phyloP scores from a whole-genome alignment of 1,140 invertebrate species.

The Zaprionus nigranus region DNA sequence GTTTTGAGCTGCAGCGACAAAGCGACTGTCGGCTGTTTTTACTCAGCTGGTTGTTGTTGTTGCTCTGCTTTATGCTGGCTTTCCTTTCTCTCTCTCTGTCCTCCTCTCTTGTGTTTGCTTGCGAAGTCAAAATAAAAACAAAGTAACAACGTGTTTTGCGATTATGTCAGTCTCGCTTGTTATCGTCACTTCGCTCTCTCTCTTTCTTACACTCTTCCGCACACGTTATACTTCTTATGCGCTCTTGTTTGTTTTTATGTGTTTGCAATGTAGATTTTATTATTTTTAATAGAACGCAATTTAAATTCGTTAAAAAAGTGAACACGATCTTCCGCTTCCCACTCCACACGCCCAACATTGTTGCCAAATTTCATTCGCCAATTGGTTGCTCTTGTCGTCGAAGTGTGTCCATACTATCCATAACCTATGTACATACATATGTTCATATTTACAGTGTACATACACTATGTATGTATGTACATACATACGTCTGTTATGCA shows the following conservation, averaged over 20 bases:
- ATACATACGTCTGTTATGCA: background rate
- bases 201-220: background rate
- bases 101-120: slow-evolving; percentile 29
- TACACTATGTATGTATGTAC: background rate
- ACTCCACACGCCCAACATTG: slow-evolving; percentile 24
- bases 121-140: slow-evolving; percentile 52
- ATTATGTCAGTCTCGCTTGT: slow-evolving; percentile 60
- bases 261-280: slow-evolving; percentile 44
- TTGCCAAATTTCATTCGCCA: slow-evolving; percentile 47
- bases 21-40: slow-evolving; percentile 56
- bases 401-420: background rate
- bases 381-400: slow-evolving; percentile 14
- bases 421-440: background rate
- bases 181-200: slow-evolving; percentile 31
- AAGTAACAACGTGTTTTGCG: slow-evolving; percentile 52
- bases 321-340: slow-evolving; percentile 39
- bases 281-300: slow-evolving; percentile 67
- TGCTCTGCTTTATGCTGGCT: slow-evolving; percentile 46
- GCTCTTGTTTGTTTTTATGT: slow-evolving; percentile 29
- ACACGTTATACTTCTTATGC: background rate
- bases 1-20: slow-evolving; percentile 65
- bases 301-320: slow-evolving; percentile 60
- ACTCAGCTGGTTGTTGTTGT: slow-evolving; percentile 60
- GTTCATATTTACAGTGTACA: background rate
- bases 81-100: slow-evolving; percentile 34